Percentiles rank a stretch among this genome's conserved stretches.
Conservation (phyloP, 1,140 invertebrate species). For the Calephelis virginiensis region DNA sequence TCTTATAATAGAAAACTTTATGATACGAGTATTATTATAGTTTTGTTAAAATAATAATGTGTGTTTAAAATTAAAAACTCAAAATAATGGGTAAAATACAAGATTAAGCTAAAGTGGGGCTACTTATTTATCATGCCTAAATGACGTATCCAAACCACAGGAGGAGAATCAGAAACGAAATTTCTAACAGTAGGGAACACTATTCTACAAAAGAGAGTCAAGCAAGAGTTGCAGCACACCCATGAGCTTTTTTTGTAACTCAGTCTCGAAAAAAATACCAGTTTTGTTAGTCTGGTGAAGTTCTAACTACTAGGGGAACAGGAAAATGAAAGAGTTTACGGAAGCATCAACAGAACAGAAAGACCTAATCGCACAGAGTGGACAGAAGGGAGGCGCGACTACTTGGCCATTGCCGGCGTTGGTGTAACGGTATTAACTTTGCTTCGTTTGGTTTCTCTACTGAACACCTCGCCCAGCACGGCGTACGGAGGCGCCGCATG, state of each 20-base stretch:
- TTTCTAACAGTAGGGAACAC: slow-evolving; percentile 35
- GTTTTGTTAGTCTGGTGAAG: slow-evolving; percentile 30
- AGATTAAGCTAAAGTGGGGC: slow-evolving; percentile 12
- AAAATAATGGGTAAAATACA: neutral
- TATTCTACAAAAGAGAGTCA: slow-evolving; percentile 53
- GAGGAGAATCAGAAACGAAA: slow-evolving; percentile 28
- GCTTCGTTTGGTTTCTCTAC: slow-evolving; percentile 74
- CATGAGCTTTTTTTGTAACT: slow-evolving; percentile 34
- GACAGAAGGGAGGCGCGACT: slow-evolving; percentile 75
- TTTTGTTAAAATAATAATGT: neutral
- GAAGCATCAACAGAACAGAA: slow-evolving; percentile 74
- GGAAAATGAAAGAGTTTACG: slow-evolving; percentile 52
- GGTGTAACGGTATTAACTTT: slow-evolving; percentile 75
- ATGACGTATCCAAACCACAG: neutral
- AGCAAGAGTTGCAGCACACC: slow-evolving; percentile 34
- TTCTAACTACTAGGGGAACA: slow-evolving; percentile 62
- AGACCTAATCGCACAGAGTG: slow-evolving; percentile 74
- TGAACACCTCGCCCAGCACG: slow-evolving; percentile 86
- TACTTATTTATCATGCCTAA: slow-evolving; percentile 16
- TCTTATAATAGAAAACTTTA: neutral
- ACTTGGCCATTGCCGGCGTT: slow-evolving; percentile 72
- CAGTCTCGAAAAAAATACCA: slow-evolving; percentile 32
- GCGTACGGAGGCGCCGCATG: slow-evolving; percentile 85
- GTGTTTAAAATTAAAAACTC: neutral
- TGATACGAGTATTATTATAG: neutral